Evolutionary conservation across 2,888 invertebrate species (phyloP).

Genomic region (Rhodophaea formosa): DNA sequence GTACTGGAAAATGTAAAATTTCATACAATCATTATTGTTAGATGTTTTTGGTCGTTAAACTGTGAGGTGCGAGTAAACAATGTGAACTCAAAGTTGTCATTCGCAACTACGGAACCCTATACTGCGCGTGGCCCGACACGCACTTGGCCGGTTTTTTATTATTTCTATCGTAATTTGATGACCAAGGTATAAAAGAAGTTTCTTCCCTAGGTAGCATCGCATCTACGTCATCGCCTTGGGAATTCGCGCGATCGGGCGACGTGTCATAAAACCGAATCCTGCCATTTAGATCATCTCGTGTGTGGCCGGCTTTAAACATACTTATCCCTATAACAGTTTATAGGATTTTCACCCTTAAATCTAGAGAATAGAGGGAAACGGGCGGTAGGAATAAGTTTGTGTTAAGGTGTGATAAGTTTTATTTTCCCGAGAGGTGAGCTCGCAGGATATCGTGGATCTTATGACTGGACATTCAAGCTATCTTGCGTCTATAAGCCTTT

Average conservation of each 20-base stretch:
- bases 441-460: slow-evolving; percentile 6
- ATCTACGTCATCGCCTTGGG: slow-evolving; percentile 24
- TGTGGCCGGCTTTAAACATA: slow-evolving; percentile 33
- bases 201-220: slow-evolving; percentile 17
- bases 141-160: too few relatives aligned
- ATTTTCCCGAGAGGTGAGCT: slow-evolving; percentile 19
- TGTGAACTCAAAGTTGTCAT: too few relatives aligned
- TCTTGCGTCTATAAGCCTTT: background rate
- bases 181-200: background rate
- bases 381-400: background rate
- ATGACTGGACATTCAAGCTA: background rate
- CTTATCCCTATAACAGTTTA: background rate
- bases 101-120: too few relatives aligned
- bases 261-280: slow-evolving; percentile 57
- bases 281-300: slow-evolving; percentile 71
- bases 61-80: too few relatives aligned
- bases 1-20: too few relatives aligned
- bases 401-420: slow-evolving; percentile 22
- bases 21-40: too few relatives aligned
- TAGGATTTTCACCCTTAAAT: background rate
- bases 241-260: slow-evolving; percentile 47
- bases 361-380: background rate
- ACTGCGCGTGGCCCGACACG: too few relatives aligned
- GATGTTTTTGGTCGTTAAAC: too few relatives aligned
- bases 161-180: background rate